phyloP scores from a whole-genome alignment of 2,797 vertebrate species.

The Antennarius maculatus region DNA sequence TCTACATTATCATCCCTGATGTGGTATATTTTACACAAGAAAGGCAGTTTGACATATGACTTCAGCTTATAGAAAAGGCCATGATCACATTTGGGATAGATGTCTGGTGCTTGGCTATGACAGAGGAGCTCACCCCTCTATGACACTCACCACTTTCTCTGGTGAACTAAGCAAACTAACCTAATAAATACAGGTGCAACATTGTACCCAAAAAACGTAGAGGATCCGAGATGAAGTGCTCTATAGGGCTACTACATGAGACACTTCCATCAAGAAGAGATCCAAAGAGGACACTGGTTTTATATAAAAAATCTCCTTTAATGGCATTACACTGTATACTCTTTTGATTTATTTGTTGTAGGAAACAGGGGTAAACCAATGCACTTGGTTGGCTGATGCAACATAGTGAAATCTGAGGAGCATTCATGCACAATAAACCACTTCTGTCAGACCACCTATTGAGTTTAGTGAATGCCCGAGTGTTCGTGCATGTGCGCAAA shows the following conservation, averaged over 20 bases:
- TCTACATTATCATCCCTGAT: not conserved
- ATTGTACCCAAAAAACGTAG: no score
- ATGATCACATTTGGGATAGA: no score
- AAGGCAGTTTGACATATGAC: no score
- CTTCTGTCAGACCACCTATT: slow-evolving; percentile 76
- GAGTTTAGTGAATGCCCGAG: slow-evolving; percentile 44
- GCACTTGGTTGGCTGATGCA: slow-evolving; percentile 80
- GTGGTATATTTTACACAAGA: no score
- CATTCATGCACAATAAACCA: slow-evolving; percentile 78
- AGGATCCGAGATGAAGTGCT: no score
- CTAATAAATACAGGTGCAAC: no score
- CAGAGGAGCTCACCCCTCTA: not conserved
- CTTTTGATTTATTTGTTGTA: slow-evolving; percentile 63
- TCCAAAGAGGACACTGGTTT: not conserved
- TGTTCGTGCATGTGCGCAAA: slow-evolving; percentile 44
- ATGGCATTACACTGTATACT: slow-evolving; percentile 43
- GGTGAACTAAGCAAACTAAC: no score
- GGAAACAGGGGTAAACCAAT: slow-evolving; percentile 73
- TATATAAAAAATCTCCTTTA: not conserved
- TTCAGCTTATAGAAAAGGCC: no score
- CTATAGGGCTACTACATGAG: no score
- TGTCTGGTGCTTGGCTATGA: not conserved
- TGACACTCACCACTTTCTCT: not conserved
- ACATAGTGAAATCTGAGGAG: slow-evolving; percentile 77
- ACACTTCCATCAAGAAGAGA: no score